Conservation (phyloP, 2,113 vertebrate species). For the Baryphthengus martii region DNA sequence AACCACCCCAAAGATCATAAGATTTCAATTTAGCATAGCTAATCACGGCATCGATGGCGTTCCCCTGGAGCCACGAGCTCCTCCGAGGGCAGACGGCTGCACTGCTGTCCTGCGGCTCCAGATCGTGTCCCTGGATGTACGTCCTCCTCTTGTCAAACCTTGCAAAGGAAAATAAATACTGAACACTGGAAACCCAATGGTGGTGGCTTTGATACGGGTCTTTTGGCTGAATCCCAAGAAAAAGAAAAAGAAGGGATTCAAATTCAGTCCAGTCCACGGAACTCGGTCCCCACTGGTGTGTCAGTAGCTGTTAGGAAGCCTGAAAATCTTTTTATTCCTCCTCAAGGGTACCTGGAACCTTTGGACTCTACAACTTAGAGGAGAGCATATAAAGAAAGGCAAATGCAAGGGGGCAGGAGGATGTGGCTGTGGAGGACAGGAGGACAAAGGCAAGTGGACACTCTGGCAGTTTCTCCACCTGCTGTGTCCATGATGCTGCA, state of each 20-base stretch:
- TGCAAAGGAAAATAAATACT: not conserved
- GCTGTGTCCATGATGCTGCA: not conserved
- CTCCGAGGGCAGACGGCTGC: not conserved
- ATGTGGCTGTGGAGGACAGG: not conserved
- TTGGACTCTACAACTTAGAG: not conserved
- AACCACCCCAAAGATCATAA: not conserved
- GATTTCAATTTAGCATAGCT: constrained; percentile 33
- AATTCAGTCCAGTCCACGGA: not conserved
- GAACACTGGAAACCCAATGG: fast-evolving
- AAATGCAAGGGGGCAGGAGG: not conserved
- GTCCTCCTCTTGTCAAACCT: not conserved
- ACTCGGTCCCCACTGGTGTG: fast-evolving
- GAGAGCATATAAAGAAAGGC: not conserved
- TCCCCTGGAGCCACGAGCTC: not conserved
- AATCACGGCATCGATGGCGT: not conserved
- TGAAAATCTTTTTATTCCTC: not conserved
- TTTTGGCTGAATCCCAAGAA: not conserved
- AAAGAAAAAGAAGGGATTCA: not conserved
- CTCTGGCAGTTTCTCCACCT: not conserved
- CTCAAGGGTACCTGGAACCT: not conserved
- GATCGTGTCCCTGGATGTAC: not conserved
- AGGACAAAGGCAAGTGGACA: not conserved
- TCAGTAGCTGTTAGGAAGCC: not conserved
- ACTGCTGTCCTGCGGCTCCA: not conserved
- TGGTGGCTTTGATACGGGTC: not conserved